Evolutionary conservation across 2,113 vertebrate species (phyloP), one percentile per base, ranked within the genome.

Genomic region (Atherinomorus stipes): DNA sequence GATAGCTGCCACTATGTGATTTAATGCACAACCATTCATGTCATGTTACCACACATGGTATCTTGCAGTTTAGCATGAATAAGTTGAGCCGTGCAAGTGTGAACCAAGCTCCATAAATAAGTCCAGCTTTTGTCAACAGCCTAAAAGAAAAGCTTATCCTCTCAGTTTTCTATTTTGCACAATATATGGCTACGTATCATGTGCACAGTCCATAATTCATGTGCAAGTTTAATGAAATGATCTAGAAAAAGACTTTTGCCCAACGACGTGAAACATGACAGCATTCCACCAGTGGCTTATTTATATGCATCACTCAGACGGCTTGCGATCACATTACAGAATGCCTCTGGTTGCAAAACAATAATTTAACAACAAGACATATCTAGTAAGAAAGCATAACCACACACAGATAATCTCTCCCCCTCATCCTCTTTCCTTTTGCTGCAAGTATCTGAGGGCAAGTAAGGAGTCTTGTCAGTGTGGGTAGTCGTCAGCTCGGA

Each of bases 381-480:
- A 28, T 16, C 66, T 42, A 53, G 23, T 76, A 56, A 37, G 37
- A 63, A 59, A 64, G 63, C 78, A 81, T 63, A 37, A 74, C 23
- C 73, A 49, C 42, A 12, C 69, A 26, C 16, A 40, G 15, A 64
- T 2, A 19, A 64, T 71, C 49, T 26, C 63, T 62, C 65, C 38
- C 45, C 47, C 37, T 54, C 54, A 11, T 68, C 64, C 54, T 69
- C 51, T 21, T 42, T 63, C 50, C 58, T 38, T 71, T 74, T 54
- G 58, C 73, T 80, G 66, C 67, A 70, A 83, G 65, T 81, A 68
- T 87, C 61, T 75, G 52, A 88, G 86, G 89, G 75, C 80, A 85
- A 87, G 75, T 81, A 57, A 54, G 80, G 74, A 85, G 90, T 81
- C 85, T 78, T 89, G 88, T 91, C 88, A 86, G 76, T 47, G 68